Conservation (phyloP, 2,888 invertebrate genomes). For the Aporophyla lueneburgensis region DNA sequence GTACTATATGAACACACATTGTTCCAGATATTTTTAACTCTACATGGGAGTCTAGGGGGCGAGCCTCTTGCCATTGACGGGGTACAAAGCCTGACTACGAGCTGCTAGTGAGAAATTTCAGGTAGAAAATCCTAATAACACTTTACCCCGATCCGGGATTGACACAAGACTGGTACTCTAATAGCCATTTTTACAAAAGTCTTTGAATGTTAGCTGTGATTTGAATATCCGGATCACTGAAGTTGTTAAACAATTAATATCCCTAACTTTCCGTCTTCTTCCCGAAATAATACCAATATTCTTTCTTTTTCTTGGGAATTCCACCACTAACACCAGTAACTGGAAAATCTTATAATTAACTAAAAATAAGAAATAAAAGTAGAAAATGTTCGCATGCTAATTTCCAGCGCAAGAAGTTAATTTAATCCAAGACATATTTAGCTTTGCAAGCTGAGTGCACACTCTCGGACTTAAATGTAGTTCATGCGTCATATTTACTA, state of each 20-base stretch:
- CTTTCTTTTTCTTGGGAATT: conserved; percentile 4
- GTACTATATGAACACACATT: no score
- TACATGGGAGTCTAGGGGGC: no score
- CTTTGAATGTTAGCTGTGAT: not conserved
- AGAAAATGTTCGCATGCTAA: conserved; percentile 20
- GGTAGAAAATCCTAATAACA: no score
- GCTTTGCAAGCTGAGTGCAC: conserved; percentile 19
- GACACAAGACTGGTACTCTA: not conserved
- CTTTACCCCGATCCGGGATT: no score
- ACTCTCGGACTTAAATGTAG: conserved; percentile 9
- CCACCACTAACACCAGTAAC: not conserved
- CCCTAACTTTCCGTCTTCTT: not conserved
- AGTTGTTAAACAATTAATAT: not conserved
- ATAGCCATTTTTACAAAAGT: not conserved
- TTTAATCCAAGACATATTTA: conserved; percentile 49
- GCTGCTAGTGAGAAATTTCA: no score
- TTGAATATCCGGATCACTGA: not conserved
- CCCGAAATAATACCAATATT: not conserved
- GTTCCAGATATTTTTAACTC: no score
- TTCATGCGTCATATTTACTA: conserved; percentile 4
- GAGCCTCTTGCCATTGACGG: no score
- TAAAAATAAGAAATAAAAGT: conserved; percentile 39
- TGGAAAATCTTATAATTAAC: conserved; percentile 28
- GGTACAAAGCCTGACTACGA: no score
- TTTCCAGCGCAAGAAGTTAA: conserved; percentile 21